Percentiles rank a stretch among this genome's conserved stretches.
phyloP scores from a whole-genome alignment of 2,797 vertebrate genomes.

The Danio aesculapii region DNA sequence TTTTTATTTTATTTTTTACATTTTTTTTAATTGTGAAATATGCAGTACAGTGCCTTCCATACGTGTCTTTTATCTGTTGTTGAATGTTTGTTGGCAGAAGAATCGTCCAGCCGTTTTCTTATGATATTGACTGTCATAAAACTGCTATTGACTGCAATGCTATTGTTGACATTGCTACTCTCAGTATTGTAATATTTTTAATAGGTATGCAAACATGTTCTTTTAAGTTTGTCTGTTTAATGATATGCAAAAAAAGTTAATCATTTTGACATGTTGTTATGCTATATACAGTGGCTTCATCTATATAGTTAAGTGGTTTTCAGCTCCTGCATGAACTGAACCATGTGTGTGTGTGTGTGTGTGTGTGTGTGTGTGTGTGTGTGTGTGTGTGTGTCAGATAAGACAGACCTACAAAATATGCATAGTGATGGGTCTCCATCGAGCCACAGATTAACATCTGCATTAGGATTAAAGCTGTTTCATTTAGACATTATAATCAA shows the following conservation, averaged over 20 bases:
- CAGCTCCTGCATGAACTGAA: too few species aligned
- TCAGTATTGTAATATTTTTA: constrained; percentile 44
- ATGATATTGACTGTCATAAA: background rate
- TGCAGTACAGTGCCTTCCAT: constrained; percentile 32
- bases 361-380: too few species aligned
- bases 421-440: too few species aligned
- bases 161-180: constrained; percentile 30
- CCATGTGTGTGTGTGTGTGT: too few species aligned
- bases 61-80: background rate
- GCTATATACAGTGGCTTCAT: background rate
- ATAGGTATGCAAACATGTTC: constrained; percentile 26
- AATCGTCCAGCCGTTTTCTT: background rate
- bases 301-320: background rate
- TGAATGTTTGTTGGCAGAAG: background rate
- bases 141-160: constrained; percentile 16
- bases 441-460: background rate
- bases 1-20: background rate
- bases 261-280: background rate
- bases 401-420: too few species aligned
- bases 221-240: constrained; percentile 10
- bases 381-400: too few species aligned
- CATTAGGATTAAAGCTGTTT: constrained; percentile 38
- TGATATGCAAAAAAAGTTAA: constrained; percentile 10
- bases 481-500: constrained; percentile 20
- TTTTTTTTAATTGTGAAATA: constrained; percentile 32